Evolutionary conservation across 2,888 invertebrate species (phyloP).

Genomic region (Micropterix aruncella): DNA sequence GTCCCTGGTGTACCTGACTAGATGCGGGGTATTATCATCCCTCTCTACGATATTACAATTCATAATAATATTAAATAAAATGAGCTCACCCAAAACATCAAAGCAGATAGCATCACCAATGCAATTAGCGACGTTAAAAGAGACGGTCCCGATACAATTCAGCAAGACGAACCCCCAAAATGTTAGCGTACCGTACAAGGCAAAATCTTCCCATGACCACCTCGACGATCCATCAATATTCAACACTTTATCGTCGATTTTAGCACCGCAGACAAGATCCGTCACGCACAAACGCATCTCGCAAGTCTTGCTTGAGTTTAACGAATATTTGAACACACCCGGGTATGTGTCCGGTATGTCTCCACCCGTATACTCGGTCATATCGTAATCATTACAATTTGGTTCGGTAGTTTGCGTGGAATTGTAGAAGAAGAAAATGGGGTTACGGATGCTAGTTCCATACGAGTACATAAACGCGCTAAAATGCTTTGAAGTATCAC

Average conservation of each 20-base stretch:
- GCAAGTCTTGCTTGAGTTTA: conserved; percentile 5
- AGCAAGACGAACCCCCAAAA: conserved; percentile 65
- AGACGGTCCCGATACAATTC: conserved; percentile 61
- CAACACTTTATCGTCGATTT: conserved; percentile 7
- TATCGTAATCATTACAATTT: neutral
- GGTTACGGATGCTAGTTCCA: neutral
- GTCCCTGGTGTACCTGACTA: no score
- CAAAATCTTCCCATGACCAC: conserved; percentile 11
- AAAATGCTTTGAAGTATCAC: no score
- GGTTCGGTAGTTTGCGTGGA: neutral
- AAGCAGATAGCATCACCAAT: conserved; percentile 86
- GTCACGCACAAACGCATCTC: conserved; percentile 9
- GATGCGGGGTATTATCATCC: no score
- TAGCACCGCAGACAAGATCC: conserved; percentile 12
- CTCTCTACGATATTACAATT: no score
- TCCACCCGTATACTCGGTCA: neutral
- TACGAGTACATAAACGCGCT: neutral
- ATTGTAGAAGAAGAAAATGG: neutral
- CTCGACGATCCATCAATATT: conserved; percentile 7
- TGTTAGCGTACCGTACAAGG: conserved; percentile 41
- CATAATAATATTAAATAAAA: conserved; percentile 3
- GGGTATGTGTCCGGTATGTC: neutral
- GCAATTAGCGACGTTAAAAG: conserved; percentile 74
- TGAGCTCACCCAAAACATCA: conserved; percentile 57
- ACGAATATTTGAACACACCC: conserved; percentile 3